Conservation (phyloP, 2,797 vertebrate species). For the Lithobates pipiens region DNA sequence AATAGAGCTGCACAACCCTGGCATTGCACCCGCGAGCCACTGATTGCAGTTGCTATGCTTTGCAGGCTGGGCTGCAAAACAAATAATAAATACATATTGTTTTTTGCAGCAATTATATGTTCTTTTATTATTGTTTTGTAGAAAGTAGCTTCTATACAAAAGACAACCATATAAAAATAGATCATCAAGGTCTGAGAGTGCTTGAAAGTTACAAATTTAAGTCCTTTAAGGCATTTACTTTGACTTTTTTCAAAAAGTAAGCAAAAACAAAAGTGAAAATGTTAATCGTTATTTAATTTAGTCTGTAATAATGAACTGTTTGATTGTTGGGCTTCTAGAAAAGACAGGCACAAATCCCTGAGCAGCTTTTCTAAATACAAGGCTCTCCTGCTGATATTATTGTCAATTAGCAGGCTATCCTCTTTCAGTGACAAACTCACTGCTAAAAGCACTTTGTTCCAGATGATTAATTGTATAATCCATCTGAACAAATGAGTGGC, state of each 20-base stretch:
- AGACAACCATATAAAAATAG: background rate
- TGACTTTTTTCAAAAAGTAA: background rate
- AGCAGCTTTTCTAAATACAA: constrained; percentile 1
- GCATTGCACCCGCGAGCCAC: too few species aligned
- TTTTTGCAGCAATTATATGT: too few species aligned
- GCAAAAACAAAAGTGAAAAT: background rate
- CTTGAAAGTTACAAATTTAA: background rate
- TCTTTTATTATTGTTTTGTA: too few species aligned
- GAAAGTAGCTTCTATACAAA: too few species aligned
- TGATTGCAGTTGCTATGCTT: too few species aligned
- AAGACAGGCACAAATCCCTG: background rate
- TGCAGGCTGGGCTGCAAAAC: too few species aligned
- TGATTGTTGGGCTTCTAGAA: constrained; percentile 1
- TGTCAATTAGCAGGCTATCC: constrained; percentile 3
- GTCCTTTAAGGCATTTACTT: background rate
- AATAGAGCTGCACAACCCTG: too few species aligned
- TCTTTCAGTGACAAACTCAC: constrained; percentile 2
- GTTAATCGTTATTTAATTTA: background rate
- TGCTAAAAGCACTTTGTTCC: constrained; percentile 6
- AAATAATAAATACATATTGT: too few species aligned
- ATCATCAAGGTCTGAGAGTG: background rate
- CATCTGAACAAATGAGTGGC: constrained; percentile 28
- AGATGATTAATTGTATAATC: constrained; percentile 40
- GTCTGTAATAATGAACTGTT: background rate
- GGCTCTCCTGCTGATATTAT: constrained; percentile 1